Evolutionary conservation across 2,888 invertebrate genomes (phyloP).

Genomic region (Agonopterix arenella): DNA sequence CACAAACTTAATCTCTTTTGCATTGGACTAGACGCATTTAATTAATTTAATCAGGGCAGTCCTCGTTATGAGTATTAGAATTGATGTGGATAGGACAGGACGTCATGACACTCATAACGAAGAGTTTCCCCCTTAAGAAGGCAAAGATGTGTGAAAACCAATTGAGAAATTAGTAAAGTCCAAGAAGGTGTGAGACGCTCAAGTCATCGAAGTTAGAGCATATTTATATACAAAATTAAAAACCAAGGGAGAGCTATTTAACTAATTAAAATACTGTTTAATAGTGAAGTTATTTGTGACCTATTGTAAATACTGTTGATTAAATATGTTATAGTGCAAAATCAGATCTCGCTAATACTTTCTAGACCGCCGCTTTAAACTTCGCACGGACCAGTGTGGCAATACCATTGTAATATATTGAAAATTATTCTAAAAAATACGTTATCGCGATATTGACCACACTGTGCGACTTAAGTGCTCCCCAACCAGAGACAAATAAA

Average conservation of each 20-base stretch:
- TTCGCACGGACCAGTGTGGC: constrained; percentile 36
- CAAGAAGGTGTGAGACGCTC: constrained; percentile 30
- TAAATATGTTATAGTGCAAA: constrained; percentile 46
- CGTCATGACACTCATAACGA: too few relatives aligned
- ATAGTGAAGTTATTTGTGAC: constrained; percentile 50
- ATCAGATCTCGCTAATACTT: constrained; percentile 65
- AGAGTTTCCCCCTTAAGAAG: constrained; percentile 36
- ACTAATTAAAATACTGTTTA: constrained; percentile 70
- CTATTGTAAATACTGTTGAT: constrained; percentile 59
- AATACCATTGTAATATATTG: constrained; percentile 35
- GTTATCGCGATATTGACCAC: constrained; percentile 41
- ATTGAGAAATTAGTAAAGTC: constrained; percentile 48
- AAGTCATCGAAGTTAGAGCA: constrained; percentile 32
- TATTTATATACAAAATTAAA: constrained; percentile 55
- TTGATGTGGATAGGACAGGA: too few relatives aligned
- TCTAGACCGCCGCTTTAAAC: constrained; percentile 29
- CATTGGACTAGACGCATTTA: constrained; percentile 74
- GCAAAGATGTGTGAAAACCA: constrained; percentile 72
- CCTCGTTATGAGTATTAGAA: too few relatives aligned
- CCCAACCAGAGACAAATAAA: constrained; percentile 53
- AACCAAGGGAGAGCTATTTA: constrained; percentile 45
- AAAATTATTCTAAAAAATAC: constrained; percentile 59
- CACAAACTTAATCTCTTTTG: constrained; percentile 71
- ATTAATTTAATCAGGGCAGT: constrained; percentile 40
- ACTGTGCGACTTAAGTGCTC: constrained; percentile 30